These are phyloP conservation scores for Lapara coniferarum DNA, from an alignment of 2,888 invertebrate species.

Conservation along the genomic window DNA sequence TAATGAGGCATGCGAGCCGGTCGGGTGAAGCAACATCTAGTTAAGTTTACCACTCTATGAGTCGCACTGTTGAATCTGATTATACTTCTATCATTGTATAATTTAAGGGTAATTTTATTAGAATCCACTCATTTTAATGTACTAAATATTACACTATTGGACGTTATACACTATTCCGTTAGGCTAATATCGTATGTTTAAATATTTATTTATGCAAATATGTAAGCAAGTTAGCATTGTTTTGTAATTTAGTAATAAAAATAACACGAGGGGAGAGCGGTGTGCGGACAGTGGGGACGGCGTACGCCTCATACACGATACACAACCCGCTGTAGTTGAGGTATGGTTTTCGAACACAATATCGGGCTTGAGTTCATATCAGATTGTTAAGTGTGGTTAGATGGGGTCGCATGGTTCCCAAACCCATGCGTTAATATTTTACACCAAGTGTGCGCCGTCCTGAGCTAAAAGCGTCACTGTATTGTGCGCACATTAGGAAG, in stretches of 20 bases:
- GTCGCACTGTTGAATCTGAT: slow-evolving; percentile 37
- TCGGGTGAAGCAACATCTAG: slow-evolving; percentile 30
- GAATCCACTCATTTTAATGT: slow-evolving; percentile 33
- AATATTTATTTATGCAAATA: slow-evolving; percentile 46
- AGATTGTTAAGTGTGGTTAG: background rate
- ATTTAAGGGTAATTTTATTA: slow-evolving; percentile 57
- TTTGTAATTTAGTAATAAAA: slow-evolving; percentile 51
- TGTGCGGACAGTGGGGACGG: slow-evolving; percentile 27
- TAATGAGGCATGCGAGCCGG: slow-evolving; percentile 35
- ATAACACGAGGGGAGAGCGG: slow-evolving; percentile 44
- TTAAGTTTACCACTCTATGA: slow-evolving; percentile 39
- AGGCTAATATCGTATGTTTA: slow-evolving; percentile 47
- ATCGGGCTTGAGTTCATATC: background rate
- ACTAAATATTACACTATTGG: slow-evolving; percentile 45
- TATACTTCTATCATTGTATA: slow-evolving; percentile 53
- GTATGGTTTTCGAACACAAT: background rate
- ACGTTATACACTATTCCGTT: slow-evolving; percentile 52
- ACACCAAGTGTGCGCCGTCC: background rate
- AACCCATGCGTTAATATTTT: background rate
- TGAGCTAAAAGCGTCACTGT: slow-evolving; percentile 9
- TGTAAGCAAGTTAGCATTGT: slow-evolving; percentile 45
- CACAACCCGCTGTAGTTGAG: background rate
- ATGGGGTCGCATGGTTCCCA: background rate
- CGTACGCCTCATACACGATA: background rate
- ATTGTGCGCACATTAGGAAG: slow-evolving; percentile 25